phyloP scores from a whole-genome alignment of 1,140 invertebrate species.

The Dolichoris vasculosae region DNA sequence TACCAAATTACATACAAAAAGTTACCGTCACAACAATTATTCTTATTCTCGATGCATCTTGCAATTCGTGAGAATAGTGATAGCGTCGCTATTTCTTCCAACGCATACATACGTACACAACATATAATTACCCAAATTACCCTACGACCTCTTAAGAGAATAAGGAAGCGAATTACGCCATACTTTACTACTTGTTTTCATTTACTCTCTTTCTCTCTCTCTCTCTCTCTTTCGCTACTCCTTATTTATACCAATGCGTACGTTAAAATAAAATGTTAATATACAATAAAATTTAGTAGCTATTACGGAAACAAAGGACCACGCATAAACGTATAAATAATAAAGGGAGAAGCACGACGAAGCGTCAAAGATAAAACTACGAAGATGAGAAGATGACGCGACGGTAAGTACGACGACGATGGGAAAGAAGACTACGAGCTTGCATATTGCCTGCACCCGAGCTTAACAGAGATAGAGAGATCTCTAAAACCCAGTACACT shows the following conservation, averaged over 20 bases:
- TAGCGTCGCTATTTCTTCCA: too few relatives aligned
- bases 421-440: not conserved
- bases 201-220: too few relatives aligned
- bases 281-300: too few relatives aligned
- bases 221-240: too few relatives aligned
- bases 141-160: not conserved
- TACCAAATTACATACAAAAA: too few relatives aligned
- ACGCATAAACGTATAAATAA: not conserved
- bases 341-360: not conserved
- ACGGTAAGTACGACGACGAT: not conserved
- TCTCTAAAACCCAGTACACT: slow-evolving; percentile 33
- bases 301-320: not conserved
- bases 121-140: not conserved
- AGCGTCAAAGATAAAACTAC: not conserved
- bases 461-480: not conserved
- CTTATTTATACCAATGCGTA: too few relatives aligned
- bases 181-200: too few relatives aligned
- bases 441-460: slow-evolving; percentile 4
- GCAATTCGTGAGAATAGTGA: too few relatives aligned
- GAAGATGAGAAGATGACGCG: not conserved
- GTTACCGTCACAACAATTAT: too few relatives aligned
- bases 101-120: not conserved
- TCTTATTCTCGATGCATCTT: too few relatives aligned
- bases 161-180: not conserved
- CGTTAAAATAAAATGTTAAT: too few relatives aligned